Base-by-base conservation (phyloP, 2,888 invertebrate species). In the Xiphydria camelus region DNA sequence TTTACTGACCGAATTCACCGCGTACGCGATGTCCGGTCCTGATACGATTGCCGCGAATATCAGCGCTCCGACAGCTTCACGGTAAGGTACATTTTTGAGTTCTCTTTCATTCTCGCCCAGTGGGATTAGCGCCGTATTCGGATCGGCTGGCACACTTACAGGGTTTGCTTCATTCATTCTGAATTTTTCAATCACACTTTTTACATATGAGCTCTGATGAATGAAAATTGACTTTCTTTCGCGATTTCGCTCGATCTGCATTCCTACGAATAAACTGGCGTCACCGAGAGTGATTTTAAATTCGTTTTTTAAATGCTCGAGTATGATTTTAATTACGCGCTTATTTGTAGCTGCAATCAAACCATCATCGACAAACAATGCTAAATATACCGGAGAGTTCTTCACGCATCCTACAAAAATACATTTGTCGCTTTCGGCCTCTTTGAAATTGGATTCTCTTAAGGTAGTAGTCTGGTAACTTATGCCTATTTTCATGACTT, bases 141-240 rank as follows among this genome's bases (percentile, higher is more conserved):
- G 42, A 21, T 47, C 42, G 5, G 38, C 4, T 20, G 47, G 38
- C 4, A 43, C 23, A 19, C 37, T n/a, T n/a, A n/a, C n/a, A n/a
- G n/a, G n/a, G n/a, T n/a, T n/a, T n/a, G n/a, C n/a, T n/a, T n/a
- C n/a, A n/a, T n/a, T n/a, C n/a, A n/a, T n/a, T n/a, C n/a, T n/a
- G n/a, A 45, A 57, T 14, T 37, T 51, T 29, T 51, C 39, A 4
- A 57, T 15, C 1, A 58, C 19, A 9, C 41, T 29, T 10, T 22
- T 39, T 15, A 39, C 47, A 25, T 54, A 54, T n/a, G 35, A 31
- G 37, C 47, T 40, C 32, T 50, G 50, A 23, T 44, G 41, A n/a
- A 41, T 19, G 10, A 45, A 38, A 7, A 41, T 5, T 7, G 18
- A 7, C 22, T 26, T 41, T n/a, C 41, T 14, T 1, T 39, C 29